These are phyloP conservation scores for Colossoma macropomum DNA, from an alignment of 2,113 vertebrate genomes.

Conservation along the genomic window DNA sequence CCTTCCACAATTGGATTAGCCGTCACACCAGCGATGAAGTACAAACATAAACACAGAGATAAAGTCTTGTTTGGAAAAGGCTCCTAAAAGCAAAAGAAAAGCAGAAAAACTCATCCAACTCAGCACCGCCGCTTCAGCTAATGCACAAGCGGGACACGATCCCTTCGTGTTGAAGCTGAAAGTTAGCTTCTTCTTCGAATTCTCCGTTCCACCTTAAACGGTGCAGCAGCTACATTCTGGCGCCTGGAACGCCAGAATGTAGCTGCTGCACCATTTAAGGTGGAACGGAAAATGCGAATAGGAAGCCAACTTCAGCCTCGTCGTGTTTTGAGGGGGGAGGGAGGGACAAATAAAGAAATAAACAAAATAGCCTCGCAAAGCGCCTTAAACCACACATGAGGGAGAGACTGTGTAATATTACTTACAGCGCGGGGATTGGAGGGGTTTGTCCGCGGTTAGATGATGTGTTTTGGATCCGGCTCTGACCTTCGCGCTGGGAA, in stretches of 20 bases:
- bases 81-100: too few relatives aligned
- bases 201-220: neutral
- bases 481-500: conserved; percentile 82
- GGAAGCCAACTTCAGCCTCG: neutral
- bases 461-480: conserved; percentile 65
- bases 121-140: neutral
- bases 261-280: neutral
- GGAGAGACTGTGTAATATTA: conserved; percentile 22
- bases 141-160: too few relatives aligned
- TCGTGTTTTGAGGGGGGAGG: neutral
- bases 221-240: neutral
- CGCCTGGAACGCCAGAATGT: neutral
- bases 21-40: too few relatives aligned
- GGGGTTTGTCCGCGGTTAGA: conserved; percentile 65
- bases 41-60: too few relatives aligned
- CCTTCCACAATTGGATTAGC: too few relatives aligned
- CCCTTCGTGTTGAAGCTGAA: too few relatives aligned
- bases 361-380: conserved; percentile 62
- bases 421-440: conserved; percentile 33
- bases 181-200: neutral
- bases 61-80: too few relatives aligned
- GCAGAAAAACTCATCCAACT: neutral
- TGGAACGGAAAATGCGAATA: neutral
- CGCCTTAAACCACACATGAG: conserved; percentile 33
- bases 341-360: neutral